phyloP scores from a whole-genome alignment of 1,140 invertebrate species.

The Leptinotarsa lineolata region DNA sequence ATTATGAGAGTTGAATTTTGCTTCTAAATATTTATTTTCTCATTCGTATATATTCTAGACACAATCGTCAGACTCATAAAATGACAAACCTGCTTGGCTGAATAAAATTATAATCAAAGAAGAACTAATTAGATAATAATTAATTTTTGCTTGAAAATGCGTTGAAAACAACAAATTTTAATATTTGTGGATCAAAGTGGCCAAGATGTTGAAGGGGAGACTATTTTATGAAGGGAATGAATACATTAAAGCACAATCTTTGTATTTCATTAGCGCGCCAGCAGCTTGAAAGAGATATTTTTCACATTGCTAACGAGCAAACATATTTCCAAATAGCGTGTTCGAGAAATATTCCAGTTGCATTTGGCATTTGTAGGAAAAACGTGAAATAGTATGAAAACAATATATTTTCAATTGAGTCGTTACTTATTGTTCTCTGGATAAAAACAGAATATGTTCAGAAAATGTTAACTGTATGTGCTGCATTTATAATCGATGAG shows the following conservation, averaged over 20 bases:
- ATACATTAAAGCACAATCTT: slow-evolving; percentile 33
- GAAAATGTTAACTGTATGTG: too few relatives aligned
- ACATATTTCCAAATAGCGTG: slow-evolving; percentile 40
- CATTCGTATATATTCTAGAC: too few relatives aligned
- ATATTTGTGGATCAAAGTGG: slow-evolving; percentile 25
- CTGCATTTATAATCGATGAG: too few relatives aligned
- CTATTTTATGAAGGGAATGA: slow-evolving; percentile 30
- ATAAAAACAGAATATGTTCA: too few relatives aligned
- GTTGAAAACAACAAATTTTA: slow-evolving; percentile 20
- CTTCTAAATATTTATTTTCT: too few relatives aligned
- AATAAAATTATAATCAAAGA: neutral
- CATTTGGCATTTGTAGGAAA: slow-evolving; percentile 12
- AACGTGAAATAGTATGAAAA: too few relatives aligned
- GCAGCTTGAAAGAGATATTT: slow-evolving; percentile 33
- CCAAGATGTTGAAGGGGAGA: slow-evolving; percentile 16
- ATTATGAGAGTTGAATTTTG: too few relatives aligned
- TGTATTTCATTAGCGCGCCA: slow-evolving; percentile 38
- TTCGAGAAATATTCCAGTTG: slow-evolving; percentile 7
- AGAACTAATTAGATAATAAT: slow-evolving; percentile 10
- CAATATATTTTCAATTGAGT: too few relatives aligned
- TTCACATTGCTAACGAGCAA: slow-evolving; percentile 40
- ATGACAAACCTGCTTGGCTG: neutral
- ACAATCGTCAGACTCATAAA: too few relatives aligned
- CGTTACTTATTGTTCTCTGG: too few relatives aligned
- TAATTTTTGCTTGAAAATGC: slow-evolving; percentile 7